Base-by-base conservation (phyloP, 2,888 invertebrate species). In the Heliconius erato region DNA sequence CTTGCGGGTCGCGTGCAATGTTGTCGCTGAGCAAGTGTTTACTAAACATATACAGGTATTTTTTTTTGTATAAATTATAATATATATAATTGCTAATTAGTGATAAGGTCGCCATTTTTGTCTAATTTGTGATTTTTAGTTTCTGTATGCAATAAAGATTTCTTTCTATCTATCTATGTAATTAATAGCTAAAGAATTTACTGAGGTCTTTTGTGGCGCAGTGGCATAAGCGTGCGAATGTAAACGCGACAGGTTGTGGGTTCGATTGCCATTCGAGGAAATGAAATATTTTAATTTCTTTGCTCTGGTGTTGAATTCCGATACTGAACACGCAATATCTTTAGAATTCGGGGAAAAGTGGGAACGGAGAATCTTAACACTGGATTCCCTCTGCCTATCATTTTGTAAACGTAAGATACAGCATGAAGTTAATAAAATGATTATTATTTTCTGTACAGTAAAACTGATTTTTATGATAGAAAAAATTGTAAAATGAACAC, bases 11-110 rank as follows among this genome's bases (percentile, higher is more conserved):
- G 97, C 97, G 0, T 94, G 96, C 83, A 93, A 90, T 74, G 91
- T 97, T 23, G 89, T 95, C 2, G 90, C 96, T 0, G 97, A 97
- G 69, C 97, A 96, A 77, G 91, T 96, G 7, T 94, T 97, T 82
- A 90, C 94, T 2, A 96, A 96, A 88, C 94, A 96, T 86, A 88
- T 97, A 59, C 96, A 97, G 96, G 97, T 96, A 59, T 76, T 67
- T 7, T 54, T 44, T 16, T 49, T 19, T 54, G 5, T 26, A 14
- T 3, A 63, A n/a, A n/a, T n/a, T n/a, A n/a, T n/a, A n/a, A n/a
- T n/a, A n/a, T n/a, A n/a, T n/a, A n/a, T n/a, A n/a, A 40, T 35
- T 9, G 9, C 9, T 35, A 9, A 35, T 35, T 35, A 35, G 35
- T 35, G 35, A 26, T 54, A 19, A 54, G 6, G 44, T 44, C 2